A percentile compares a stretch with the other conserved stretches of the same genome.
phyloP scores from a whole-genome alignment of 2,888 invertebrate genomes.

The Cylloceria caligata region DNA sequence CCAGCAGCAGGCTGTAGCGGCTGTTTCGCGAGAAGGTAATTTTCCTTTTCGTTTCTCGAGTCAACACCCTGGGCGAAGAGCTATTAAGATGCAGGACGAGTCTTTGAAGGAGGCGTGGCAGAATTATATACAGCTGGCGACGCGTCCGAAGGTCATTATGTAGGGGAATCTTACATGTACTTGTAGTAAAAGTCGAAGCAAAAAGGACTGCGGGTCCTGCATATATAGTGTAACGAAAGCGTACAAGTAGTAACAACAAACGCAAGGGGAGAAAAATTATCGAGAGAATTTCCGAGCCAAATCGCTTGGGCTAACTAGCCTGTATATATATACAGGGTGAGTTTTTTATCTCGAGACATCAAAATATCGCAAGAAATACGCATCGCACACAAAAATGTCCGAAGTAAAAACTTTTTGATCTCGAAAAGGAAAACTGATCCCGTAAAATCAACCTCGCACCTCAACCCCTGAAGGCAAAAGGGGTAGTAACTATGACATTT shows the following conservation, averaged over 20 bases:
- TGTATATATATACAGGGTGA: neutral
- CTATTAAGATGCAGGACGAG: slow-evolving; percentile 52
- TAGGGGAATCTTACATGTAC: neutral
- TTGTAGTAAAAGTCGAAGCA: neutral
- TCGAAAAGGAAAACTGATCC: slow-evolving; percentile 7
- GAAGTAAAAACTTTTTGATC: too few relatives aligned
- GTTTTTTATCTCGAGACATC: too few relatives aligned
- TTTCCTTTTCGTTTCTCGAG: neutral
- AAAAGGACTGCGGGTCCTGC: slow-evolving; percentile 16
- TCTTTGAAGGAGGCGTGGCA: slow-evolving; percentile 36
- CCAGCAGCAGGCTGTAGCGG: neutral
- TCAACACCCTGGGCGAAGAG: neutral
- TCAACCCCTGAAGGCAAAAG: too few relatives aligned
- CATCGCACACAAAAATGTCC: slow-evolving; percentile 30
- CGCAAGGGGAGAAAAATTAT: slow-evolving; percentile 57
- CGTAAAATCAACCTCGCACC: too few relatives aligned
- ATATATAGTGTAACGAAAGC: slow-evolving; percentile 27
- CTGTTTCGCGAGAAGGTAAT: neutral
- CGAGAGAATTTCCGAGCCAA: slow-evolving; percentile 59
- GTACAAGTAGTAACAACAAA: slow-evolving; percentile 33
- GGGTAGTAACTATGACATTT: too few relatives aligned
- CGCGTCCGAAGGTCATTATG: slow-evolving; percentile 33
- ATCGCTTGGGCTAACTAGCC: slow-evolving; percentile 33
- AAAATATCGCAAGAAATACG: too few relatives aligned
- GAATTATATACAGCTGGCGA: slow-evolving; percentile 54